These are phyloP conservation scores for Tortricodes alternella DNA, from an alignment of 2,888 invertebrate genomes.

Conservation along the genomic window DNA sequence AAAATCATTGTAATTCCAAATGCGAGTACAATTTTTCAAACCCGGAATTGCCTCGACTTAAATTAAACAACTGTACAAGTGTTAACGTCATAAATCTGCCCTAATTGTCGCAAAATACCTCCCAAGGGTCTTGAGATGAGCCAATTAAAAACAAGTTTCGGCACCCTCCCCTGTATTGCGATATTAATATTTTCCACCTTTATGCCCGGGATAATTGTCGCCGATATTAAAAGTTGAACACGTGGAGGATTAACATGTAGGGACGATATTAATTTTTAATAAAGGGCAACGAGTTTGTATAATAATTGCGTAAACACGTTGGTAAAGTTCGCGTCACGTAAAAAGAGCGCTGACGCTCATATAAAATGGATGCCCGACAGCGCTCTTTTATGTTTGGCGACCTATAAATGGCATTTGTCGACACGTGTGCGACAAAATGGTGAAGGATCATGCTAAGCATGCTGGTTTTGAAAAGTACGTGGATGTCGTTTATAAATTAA, in stretches of 20 bases:
- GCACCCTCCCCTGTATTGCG: constrained; percentile 49
- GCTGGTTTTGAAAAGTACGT: not conserved
- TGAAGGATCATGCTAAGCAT: not conserved
- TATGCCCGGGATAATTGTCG: constrained; percentile 71
- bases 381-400: too few species aligned
- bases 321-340: not conserved
- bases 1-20: too few species aligned
- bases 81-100: constrained; percentile 1
- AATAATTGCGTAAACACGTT: constrained; percentile 8
- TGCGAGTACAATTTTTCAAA: not conserved
- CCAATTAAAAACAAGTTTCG: constrained; percentile 20
- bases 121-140: constrained; percentile 6
- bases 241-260: constrained; percentile 50
- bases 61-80: not conserved
- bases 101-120: constrained; percentile 14
- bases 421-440: not conserved
- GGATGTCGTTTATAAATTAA: not conserved
- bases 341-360: too few species aligned
- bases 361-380: too few species aligned
- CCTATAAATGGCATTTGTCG: too few species aligned
- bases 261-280: constrained; percentile 40
- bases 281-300: constrained; percentile 39
- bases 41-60: not conserved
- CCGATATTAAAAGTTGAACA: constrained; percentile 69
- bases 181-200: constrained; percentile 75